Conservation (phyloP, 1,140 invertebrate species). For the Cydia splendana region DNA sequence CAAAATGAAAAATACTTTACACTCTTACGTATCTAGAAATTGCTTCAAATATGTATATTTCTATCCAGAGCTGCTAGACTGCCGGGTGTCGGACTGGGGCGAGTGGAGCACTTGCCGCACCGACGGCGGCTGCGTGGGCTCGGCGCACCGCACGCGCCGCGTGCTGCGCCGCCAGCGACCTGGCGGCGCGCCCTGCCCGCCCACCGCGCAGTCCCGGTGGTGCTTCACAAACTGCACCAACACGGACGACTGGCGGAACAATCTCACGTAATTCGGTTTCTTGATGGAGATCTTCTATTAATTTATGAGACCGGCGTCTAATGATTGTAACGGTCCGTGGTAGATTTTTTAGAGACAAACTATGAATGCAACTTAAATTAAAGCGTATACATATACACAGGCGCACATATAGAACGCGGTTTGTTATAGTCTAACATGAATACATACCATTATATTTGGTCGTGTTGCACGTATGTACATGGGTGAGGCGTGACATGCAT, state of each 20-base stretch:
- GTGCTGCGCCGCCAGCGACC: conserved; percentile 87
- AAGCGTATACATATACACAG: no score
- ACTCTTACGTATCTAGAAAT: no score
- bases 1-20: no score
- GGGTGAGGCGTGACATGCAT: no score
- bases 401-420: no score
- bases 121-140: conserved; percentile 91
- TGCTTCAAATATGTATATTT: conserved; percentile 9
- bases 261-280: conserved; percentile 64
- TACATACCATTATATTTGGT: no score
- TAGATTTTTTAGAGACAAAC: neutral
- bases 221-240: conserved; percentile 84
- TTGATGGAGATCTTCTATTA: neutral
- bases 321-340: neutral
- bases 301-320: neutral
- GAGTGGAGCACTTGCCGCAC: conserved; percentile 92
- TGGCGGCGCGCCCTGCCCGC: conserved; percentile 89
- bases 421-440: no score
- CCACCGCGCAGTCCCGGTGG: conserved; percentile 91
- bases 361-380: neutral
- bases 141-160: conserved; percentile 88
- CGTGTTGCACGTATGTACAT: no score
- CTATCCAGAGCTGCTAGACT: conserved; percentile 82
- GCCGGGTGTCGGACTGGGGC: conserved; percentile 92
- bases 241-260: conserved; percentile 64